These are phyloP conservation scores for Leptosomus discolor DNA, from an alignment of 2,113 vertebrate genomes.

Conservation along the genomic window DNA sequence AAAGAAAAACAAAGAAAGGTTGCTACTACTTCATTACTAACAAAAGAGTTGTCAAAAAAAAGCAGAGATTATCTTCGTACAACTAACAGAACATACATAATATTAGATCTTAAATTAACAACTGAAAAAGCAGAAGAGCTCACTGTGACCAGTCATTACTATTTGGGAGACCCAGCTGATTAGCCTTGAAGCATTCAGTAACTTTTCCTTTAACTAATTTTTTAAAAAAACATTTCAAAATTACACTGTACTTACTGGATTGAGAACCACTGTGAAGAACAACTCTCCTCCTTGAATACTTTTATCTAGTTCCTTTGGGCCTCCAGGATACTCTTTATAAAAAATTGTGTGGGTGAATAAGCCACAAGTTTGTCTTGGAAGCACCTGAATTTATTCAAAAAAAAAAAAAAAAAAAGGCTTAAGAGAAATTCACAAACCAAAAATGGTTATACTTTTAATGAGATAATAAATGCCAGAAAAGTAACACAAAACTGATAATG, in stretches of 20 bases:
- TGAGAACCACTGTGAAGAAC: conserved; percentile 93
- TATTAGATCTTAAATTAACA: background rate
- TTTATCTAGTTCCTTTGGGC: conserved; percentile 92
- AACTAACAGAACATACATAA: background rate
- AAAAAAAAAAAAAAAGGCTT: background rate
- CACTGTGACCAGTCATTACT: background rate
- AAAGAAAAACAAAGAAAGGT: background rate
- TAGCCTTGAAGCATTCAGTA: background rate
- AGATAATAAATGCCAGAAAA: background rate
- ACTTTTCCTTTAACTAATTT: background rate
- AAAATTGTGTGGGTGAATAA: conserved; percentile 98
- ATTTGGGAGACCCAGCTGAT: background rate
- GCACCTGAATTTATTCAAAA: conserved; percentile 78
- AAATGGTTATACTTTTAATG: background rate
- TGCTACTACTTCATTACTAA: background rate
- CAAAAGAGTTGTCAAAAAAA: background rate
- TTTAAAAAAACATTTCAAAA: background rate
- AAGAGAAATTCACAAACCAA: background rate
- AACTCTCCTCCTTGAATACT: conserved; percentile 95
- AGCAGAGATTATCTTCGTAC: background rate
- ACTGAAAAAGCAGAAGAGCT: background rate
- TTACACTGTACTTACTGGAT: conserved; percentile 84
- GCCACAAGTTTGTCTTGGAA: conserved; percentile 95
- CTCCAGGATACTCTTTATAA: conserved; percentile 96
- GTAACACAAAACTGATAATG: background rate